A percentile compares a stretch with the other conserved stretches of the same genome.
These are phyloP conservation scores for Lethrus apterus DNA, from an alignment of 1,140 invertebrate genomes.

Conservation along the genomic window DNA sequence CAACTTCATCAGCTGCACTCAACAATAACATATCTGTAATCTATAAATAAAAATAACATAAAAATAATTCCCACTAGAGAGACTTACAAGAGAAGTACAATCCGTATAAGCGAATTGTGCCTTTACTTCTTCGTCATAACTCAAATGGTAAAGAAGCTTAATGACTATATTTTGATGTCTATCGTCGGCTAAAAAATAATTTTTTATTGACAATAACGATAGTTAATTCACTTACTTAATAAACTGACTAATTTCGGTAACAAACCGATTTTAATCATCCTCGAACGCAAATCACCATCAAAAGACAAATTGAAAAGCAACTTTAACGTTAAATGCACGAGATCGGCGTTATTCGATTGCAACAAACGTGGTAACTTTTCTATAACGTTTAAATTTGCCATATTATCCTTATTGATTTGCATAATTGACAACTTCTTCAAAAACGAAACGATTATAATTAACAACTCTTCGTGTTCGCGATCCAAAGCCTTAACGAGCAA, in stretches of 20 bases:
- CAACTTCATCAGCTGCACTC: slow-evolving; percentile 58
- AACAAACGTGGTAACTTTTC: slow-evolving; percentile 68
- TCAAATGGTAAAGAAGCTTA: slow-evolving; percentile 89
- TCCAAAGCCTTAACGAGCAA: slow-evolving; percentile 86
- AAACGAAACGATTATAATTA: slow-evolving; percentile 89
- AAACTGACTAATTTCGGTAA: slow-evolving; percentile 84
- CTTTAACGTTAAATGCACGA: slow-evolving; percentile 81
- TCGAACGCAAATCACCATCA: slow-evolving; percentile 75
- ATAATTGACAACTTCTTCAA: slow-evolving; percentile 93
- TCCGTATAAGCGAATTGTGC: slow-evolving; percentile 93
- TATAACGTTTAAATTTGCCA: slow-evolving; percentile 68
- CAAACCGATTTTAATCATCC: slow-evolving; percentile 85
- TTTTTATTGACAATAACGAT: no score
- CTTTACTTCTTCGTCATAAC: slow-evolving; percentile 92
- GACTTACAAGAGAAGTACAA: slow-evolving; percentile 78
- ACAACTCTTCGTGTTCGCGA: slow-evolving; percentile 73
- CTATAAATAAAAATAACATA: slow-evolving; percentile 38
- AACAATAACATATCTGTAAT: slow-evolving; percentile 69
- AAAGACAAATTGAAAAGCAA: slow-evolving; percentile 97
- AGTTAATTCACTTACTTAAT: slow-evolving; percentile 72
- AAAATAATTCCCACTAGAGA: slow-evolving; percentile 3
- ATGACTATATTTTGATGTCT: slow-evolving; percentile 77
- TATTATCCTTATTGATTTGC: slow-evolving; percentile 88
- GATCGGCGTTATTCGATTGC: slow-evolving; percentile 66
- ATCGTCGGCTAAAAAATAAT: slow-evolving; percentile 55